These are phyloP conservation scores for Trialeurodes vaporariorum DNA, from an alignment of 1,140 invertebrate genomes.

Conservation along the genomic window DNA sequence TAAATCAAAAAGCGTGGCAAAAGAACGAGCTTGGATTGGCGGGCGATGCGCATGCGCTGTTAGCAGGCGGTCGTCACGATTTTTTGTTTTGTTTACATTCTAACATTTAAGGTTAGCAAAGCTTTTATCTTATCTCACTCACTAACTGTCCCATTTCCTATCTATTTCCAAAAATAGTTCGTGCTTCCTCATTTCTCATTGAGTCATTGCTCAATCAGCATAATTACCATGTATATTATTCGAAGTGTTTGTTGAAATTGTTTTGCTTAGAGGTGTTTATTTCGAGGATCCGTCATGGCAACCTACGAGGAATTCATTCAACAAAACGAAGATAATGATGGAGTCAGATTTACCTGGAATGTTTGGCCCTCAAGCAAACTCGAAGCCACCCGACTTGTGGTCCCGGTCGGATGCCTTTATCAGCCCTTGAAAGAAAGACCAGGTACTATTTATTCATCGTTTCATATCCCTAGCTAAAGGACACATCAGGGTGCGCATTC, in stretches of 20 bases:
- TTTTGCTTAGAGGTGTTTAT: not conserved
- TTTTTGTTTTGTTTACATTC: not conserved
- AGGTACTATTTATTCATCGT: constrained; percentile 28
- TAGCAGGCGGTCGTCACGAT: not conserved
- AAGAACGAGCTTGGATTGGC: not conserved
- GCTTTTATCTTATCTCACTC: not conserved
- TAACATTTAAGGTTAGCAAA: not conserved
- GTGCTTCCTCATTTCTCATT: no score
- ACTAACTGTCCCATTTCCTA: not conserved
- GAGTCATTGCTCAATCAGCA: no score
- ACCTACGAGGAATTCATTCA: constrained; percentile 95
- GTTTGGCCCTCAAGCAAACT: constrained; percentile 93
- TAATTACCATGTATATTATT: not conserved
- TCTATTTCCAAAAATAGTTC: not conserved
- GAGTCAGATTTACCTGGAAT: constrained; percentile 96
- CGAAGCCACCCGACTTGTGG: constrained; percentile 89
- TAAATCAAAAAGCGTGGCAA: not conserved
- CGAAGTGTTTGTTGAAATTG: not conserved
- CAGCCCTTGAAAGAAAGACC: constrained; percentile 91
- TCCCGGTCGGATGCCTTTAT: constrained; percentile 86
- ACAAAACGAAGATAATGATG: constrained; percentile 95
- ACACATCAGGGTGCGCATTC: no score
- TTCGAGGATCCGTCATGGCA: constrained; percentile 30
- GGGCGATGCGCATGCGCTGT: no score
- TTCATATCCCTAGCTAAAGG: no score